phyloP scores from a whole-genome alignment of 2,888 invertebrate species.

The Drosophila ustulata region DNA sequence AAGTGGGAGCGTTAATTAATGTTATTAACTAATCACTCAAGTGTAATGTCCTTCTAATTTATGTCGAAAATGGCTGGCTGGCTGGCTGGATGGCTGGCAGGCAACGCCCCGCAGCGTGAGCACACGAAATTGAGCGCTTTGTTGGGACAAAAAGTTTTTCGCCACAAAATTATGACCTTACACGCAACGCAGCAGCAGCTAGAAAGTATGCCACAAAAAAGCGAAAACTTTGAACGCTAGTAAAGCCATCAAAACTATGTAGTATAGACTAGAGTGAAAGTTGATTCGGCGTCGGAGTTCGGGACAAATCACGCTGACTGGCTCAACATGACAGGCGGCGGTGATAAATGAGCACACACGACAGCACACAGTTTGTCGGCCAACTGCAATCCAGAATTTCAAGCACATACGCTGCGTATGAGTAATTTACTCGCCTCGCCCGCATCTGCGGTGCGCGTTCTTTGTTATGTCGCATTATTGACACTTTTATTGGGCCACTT shows the following conservation, averaged over 20 bases:
- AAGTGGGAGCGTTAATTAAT: constrained; percentile 62
- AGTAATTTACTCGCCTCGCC: constrained; percentile 53
- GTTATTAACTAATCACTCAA: constrained; percentile 60
- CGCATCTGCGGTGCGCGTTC: constrained; percentile 5
- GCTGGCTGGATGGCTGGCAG: constrained; percentile 3
- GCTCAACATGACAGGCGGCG: constrained; percentile 40
- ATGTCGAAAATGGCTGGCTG: constrained; percentile 45
- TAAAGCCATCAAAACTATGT: constrained; percentile 41
- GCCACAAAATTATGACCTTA: constrained; percentile 61
- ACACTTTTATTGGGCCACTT: constrained; percentile 69
- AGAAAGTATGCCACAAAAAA: constrained; percentile 13
- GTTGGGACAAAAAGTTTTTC: constrained; percentile 39
- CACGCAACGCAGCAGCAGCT: constrained; percentile 55
- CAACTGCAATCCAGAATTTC: constrained; percentile 59
- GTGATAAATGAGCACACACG: constrained; percentile 68
- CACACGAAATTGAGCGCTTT: constrained; percentile 64
- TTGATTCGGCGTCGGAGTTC: constrained; percentile 50
- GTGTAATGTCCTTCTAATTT: constrained; percentile 59
- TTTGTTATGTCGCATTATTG: constrained; percentile 58
- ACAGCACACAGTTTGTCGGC: constrained; percentile 53
- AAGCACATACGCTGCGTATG: constrained; percentile 58
- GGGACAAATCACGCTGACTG: constrained; percentile 70
- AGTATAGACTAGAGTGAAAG: constrained; percentile 11
- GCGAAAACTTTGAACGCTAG: constrained; percentile 19
- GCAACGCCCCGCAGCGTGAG: constrained; percentile 8